phyloP scores from a whole-genome alignment of 2,888 invertebrate species.

The Tenthredo amoena region DNA sequence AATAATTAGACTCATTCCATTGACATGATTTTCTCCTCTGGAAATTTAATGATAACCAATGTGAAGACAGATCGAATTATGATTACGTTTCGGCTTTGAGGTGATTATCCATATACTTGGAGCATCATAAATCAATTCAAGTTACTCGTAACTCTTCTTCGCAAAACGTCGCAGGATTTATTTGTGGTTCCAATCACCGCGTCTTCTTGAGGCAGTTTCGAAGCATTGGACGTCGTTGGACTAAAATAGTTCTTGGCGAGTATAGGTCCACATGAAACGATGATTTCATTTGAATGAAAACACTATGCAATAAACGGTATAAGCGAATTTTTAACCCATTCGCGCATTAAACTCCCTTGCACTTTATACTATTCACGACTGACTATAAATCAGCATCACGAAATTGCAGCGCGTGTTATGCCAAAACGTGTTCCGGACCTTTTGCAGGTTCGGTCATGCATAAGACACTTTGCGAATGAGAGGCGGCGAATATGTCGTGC shows the following conservation, averaged over 20 bases:
- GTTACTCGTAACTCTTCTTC: not conserved
- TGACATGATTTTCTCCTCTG: not conserved
- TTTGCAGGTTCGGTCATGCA: constrained; percentile 48
- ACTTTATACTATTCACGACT: constrained; percentile 21
- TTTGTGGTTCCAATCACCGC: not conserved
- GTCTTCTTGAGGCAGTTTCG: not conserved
- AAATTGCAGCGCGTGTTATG: constrained; percentile 38
- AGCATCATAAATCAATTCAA: not conserved
- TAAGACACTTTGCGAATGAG: constrained; percentile 52
- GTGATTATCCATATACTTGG: not conserved
- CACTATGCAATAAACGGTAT: not conserved
- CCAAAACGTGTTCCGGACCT: constrained; percentile 46
- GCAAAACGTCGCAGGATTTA: not conserved
- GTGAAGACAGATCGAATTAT: not conserved
- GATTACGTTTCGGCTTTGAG: not conserved
- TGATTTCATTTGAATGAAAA: not conserved
- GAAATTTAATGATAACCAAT: not conserved
- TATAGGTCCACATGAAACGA: not conserved
- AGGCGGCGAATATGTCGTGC: constrained; percentile 48
- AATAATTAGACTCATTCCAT: constrained; percentile 18
- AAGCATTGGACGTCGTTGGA: not conserved
- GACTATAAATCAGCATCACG: constrained; percentile 24
- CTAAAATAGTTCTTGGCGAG: not conserved
- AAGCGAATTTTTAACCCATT: not conserved
- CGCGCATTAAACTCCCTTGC: not conserved